phyloP scores from a whole-genome alignment of 2,888 invertebrate genomes.

The Aplocera efformata region DNA sequence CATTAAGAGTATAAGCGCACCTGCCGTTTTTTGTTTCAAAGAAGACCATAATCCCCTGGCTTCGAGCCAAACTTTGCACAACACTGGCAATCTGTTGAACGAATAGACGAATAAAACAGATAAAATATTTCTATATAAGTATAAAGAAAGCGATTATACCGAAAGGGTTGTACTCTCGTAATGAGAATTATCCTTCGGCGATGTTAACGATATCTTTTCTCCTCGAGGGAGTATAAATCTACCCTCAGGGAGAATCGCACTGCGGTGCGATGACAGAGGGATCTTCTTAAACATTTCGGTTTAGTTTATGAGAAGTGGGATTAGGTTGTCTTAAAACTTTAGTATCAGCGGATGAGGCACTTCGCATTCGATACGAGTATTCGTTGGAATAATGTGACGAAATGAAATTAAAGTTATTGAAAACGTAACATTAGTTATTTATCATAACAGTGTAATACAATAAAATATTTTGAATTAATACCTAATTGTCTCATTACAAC shows the following conservation, averaged over 20 bases:
- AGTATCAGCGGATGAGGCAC: no score
- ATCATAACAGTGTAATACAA: no score
- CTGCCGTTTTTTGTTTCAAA: conserved; percentile 24
- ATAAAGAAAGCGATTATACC: conserved; percentile 21
- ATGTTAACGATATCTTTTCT: conserved; percentile 17
- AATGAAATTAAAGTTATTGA: no score
- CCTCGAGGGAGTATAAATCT: conserved; percentile 6
- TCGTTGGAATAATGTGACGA: no score
- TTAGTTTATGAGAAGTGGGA: no score
- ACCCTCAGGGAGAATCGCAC: conserved; percentile 11
- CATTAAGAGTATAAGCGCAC: conserved; percentile 20
- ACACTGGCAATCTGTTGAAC: conserved; percentile 20
- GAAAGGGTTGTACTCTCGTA: conserved; percentile 24
- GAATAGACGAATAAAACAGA: conserved; percentile 16
- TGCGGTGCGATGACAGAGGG: conserved; percentile 13
- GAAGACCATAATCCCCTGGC: conserved; percentile 25
- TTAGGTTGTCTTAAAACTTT: no score
- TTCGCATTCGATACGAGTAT: no score
- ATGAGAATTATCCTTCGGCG: conserved; percentile 17
- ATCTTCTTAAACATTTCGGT: not conserved
- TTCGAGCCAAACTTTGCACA: conserved; percentile 23
- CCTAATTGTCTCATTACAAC: no score
- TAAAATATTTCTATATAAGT: conserved; percentile 16
- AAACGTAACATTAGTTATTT: no score
- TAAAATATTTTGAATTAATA: no score